These are phyloP conservation scores for Australoheros scitulus DNA, from an alignment of 2,113 vertebrate species.

Conservation along the genomic window DNA sequence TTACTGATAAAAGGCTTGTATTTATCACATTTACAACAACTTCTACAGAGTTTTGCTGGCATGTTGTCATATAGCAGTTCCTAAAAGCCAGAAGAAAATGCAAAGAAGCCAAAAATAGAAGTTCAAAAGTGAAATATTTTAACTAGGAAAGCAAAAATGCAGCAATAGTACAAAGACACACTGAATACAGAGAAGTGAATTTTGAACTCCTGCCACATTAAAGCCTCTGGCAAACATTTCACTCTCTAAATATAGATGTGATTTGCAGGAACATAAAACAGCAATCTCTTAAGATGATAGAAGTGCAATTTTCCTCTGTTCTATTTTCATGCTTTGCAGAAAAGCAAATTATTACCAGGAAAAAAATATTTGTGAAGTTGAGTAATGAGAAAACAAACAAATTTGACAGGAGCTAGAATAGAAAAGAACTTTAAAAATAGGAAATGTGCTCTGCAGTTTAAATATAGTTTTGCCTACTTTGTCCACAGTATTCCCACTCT, in stretches of 20 bases:
- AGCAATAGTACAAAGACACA: neutral
- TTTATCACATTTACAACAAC: neutral
- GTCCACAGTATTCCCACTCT: constrained; percentile 8
- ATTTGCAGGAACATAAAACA: constrained; percentile 57
- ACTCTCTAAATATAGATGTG: constrained; percentile 67
- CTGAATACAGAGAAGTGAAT: constrained; percentile 19
- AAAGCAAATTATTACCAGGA: constrained; percentile 39
- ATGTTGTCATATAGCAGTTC: neutral
- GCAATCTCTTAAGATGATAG: constrained; percentile 60
- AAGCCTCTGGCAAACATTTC: constrained; percentile 45
- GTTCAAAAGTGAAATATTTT: constrained; percentile 5
- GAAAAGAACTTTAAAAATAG: constrained; percentile 57
- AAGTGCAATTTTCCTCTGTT: constrained; percentile 59
- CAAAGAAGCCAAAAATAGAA: constrained; percentile 19
- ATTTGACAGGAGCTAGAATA: constrained; percentile 49
- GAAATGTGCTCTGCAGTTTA: constrained; percentile 35
- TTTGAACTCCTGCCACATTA: constrained; percentile 45
- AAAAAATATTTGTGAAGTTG: constrained; percentile 37
- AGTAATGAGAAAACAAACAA: constrained; percentile 61
- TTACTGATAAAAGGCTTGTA: neutral
- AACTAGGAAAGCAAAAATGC: neutral
- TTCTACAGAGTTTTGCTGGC: neutral
- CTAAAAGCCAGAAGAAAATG: neutral
- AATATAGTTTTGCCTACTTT: constrained; percentile 44
- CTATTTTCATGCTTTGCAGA: constrained; percentile 63